Evolutionary conservation across 2,113 vertebrate species (phyloP), one percentile per base, ranked within the genome.

Genomic region (Promerops cafer): DNA sequence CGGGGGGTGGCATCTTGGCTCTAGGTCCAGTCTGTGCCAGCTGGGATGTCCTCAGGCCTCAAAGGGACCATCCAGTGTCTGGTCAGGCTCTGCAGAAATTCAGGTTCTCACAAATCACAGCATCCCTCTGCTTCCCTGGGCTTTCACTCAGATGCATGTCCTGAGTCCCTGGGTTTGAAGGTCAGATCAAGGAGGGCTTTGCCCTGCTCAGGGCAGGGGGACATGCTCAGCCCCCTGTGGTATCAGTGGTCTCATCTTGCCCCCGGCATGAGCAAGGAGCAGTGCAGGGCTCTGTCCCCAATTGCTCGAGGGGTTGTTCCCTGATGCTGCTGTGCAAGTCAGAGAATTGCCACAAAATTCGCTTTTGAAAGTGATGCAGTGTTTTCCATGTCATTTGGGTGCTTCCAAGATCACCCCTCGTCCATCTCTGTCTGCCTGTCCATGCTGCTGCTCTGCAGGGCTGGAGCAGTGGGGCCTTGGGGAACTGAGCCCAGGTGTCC

Each of bases 251-350:
- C 9, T 15, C 2, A 4, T 44, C 52, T 56, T 8, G 2, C 1
- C 21, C 16, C 24, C n/a, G 50, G 50, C 5, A 0, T 8, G 35
- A 44, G 54, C 1, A 1, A 52, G 54, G 26, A 44, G 50, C 0
- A 10, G 37, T 0, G 0, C 11, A 8, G 60, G 28, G 52, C 20
- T 26, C 47, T n/a, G 68, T 20, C n/a, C 9, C 3, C 2, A 3
- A 2, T 31, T 49, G 23, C 26, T 54, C 0, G 0, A 66, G 31
- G 27, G 21, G 15, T 6, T 37, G 37, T 18, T 45, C 14, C 19
- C 59, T 76, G 47, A 11, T 65, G 47, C 31, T 39, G 61, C 28
- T 49, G n/a, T 47, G 47, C 37, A 59, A 66, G 64, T 39, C 12
- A 35, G 31, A 27, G 23, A 19, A n/a, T 31, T 47, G 65, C 31